Evolutionary conservation across 2,797 vertebrate species (phyloP).

Genomic region (Hypotaenidia philippensis): DNA sequence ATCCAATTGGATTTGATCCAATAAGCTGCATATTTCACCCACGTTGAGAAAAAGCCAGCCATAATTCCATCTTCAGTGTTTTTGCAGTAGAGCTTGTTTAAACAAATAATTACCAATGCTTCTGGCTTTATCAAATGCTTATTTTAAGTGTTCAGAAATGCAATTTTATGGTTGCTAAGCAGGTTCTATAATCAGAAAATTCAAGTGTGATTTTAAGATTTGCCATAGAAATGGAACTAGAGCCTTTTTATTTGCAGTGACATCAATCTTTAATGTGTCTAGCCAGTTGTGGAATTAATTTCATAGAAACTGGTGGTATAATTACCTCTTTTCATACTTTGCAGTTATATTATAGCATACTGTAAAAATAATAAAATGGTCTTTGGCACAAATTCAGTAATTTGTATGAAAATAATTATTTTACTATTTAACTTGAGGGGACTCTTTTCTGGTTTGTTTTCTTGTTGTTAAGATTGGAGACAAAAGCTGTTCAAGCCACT

Average conservation of each 20-base stretch:
- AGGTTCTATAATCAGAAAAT: conserved; percentile 16
- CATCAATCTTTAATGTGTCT: conserved; percentile 30
- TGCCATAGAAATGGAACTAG: neutral
- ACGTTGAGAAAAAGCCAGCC: neutral
- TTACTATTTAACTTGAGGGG: neutral
- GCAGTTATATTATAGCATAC: neutral
- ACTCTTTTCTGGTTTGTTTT: neutral
- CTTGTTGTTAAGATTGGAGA: conserved; percentile 86
- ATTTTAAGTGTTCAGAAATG: conserved; percentile 25
- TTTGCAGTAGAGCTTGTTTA: conserved; percentile 8
- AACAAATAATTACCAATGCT: conserved; percentile 4
- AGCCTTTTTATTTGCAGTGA: conserved; percentile 16
- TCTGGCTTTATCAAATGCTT: conserved; percentile 10
- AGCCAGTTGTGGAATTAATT: conserved; percentile 41
- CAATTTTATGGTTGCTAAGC: conserved; percentile 31
- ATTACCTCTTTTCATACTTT: conserved; percentile 31
- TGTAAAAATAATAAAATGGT: neutral
- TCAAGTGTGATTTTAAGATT: conserved; percentile 29
- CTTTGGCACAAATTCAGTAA: conserved; percentile 14
- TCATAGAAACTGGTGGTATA: conserved; percentile 16
- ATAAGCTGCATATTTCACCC: conserved; percentile 18
- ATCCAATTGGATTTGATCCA: conserved; percentile 35
- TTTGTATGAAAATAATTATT: neutral
- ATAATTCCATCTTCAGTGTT: neutral
- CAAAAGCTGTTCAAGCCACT: conserved; percentile 93